These are phyloP conservation scores for Tympanoctomys barrerae DNA, from an alignment of 2,797 vertebrate species.

Conservation along the genomic window DNA sequence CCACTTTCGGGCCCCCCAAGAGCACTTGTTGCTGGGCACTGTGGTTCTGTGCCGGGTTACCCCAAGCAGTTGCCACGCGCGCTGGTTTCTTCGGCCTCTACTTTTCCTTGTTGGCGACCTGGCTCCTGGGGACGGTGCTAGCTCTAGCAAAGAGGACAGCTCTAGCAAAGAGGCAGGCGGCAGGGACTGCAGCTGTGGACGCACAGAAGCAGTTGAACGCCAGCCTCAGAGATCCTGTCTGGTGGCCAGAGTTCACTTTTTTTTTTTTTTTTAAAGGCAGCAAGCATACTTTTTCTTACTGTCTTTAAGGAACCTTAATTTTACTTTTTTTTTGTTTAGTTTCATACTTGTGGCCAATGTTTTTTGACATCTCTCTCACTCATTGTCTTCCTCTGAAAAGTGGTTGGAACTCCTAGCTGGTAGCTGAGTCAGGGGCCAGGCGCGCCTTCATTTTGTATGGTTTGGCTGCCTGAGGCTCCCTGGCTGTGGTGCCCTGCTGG, in stretches of 20 bases:
- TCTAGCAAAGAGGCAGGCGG: not conserved
- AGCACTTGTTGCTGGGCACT: conserved; percentile 53
- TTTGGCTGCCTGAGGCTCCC: conserved; percentile 8
- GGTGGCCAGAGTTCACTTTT: conserved; percentile 48
- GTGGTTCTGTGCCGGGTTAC: conserved; percentile 7
- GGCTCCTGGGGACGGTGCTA: not conserved
- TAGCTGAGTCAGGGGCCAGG: not conserved
- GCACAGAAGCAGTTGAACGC: conserved; percentile 65
- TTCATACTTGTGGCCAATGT: conserved; percentile 68
- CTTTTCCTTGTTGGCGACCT: conserved; percentile 41
- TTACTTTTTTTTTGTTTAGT: conserved; percentile 29
- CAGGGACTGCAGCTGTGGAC: not conserved
- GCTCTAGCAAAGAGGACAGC: not conserved
- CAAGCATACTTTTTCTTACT: conserved; percentile 29
- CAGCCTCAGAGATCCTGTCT: conserved; percentile 43
- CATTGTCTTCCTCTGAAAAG: conserved; percentile 79
- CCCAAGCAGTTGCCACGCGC: not conserved
- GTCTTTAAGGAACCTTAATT: conserved; percentile 67
- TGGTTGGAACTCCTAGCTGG: conserved; percentile 40
- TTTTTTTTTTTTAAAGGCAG: not conserved
- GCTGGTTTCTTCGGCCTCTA: conserved; percentile 23
- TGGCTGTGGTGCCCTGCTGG: not conserved
- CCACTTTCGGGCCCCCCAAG: conserved; percentile 68
- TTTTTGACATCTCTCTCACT: conserved; percentile 74
- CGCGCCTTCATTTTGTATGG: not conserved